Evolutionary conservation across 2,888 invertebrate species (phyloP).

Genomic region (Chymomyza procnemis): DNA sequence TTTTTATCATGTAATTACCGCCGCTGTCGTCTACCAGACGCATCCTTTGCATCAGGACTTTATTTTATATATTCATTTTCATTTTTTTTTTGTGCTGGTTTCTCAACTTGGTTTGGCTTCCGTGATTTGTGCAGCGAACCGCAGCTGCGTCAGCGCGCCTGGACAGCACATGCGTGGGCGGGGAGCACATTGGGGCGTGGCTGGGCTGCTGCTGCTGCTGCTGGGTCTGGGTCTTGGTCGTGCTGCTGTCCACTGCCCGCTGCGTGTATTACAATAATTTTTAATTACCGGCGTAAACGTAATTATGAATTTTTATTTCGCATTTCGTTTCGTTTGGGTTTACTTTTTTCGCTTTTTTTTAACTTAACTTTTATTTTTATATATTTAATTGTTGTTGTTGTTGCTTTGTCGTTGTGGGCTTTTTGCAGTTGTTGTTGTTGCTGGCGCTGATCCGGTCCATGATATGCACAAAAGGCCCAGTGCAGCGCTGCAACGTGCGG

Average conservation of each 20-base stretch:
- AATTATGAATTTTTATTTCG: slow-evolving; percentile 79
- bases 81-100: slow-evolving; percentile 16
- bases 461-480: slow-evolving; percentile 71
- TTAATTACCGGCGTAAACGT: slow-evolving; percentile 79
- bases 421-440: slow-evolving; percentile 29
- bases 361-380: slow-evolving; percentile 23
- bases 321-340: slow-evolving; percentile 33
- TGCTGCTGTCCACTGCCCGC: slow-evolving; percentile 47
- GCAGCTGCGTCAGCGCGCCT: slow-evolving; percentile 44
- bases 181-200: not conserved
- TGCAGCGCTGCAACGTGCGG: slow-evolving; percentile 28
- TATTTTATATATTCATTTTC: slow-evolving; percentile 6
- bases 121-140: slow-evolving; percentile 68
- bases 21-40: slow-evolving; percentile 68
- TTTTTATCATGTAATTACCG: slow-evolving; percentile 74
- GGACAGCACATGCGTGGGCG: slow-evolving; percentile 14
- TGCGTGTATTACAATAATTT: slow-evolving; percentile 78
- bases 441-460: slow-evolving; percentile 63
- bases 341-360: not conserved
- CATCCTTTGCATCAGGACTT: slow-evolving; percentile 35
- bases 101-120: slow-evolving; percentile 39
- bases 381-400: slow-evolving; percentile 14
- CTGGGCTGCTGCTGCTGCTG: not conserved
- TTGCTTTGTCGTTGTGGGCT: slow-evolving; percentile 36
- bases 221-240: not conserved